phyloP scores from a whole-genome alignment of 2,797 vertebrate species.

The Coendou prehensilis region DNA sequence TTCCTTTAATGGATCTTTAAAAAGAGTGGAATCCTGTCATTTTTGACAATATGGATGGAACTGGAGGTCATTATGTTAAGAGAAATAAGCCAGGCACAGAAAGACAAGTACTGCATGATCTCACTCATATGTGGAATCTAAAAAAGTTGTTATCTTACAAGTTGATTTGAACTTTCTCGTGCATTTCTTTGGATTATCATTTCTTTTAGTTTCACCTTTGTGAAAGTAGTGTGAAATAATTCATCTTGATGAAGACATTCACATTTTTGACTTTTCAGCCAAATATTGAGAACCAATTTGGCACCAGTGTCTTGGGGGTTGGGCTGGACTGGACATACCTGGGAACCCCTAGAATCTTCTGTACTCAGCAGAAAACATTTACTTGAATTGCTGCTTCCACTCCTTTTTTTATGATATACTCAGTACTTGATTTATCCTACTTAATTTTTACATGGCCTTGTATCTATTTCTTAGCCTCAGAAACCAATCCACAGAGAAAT shows the following conservation, averaged over 20 bases:
- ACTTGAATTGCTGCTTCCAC: background rate
- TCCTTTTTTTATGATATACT: background rate
- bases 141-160: background rate
- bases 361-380: background rate
- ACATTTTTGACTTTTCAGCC: constrained; percentile 2
- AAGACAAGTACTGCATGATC: background rate
- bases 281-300: background rate
- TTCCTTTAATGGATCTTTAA: background rate
- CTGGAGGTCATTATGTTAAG: background rate
- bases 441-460: background rate
- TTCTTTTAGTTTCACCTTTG: background rate
- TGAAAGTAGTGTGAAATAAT: background rate
- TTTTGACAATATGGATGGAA: background rate
- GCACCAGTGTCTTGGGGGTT: background rate
- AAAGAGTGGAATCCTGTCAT: background rate
- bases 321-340: background rate
- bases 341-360: background rate
- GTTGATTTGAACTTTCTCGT: background rate
- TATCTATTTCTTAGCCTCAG: background rate
- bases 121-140: background rate
- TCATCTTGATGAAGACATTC: background rate
- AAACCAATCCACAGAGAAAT: constrained; percentile 4
- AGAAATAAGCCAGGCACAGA: background rate
- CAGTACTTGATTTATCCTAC: background rate
- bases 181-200: background rate